These are phyloP conservation scores for Azorinus chamasolen DNA, from an alignment of 2,888 invertebrate species.

Conservation along the genomic window DNA sequence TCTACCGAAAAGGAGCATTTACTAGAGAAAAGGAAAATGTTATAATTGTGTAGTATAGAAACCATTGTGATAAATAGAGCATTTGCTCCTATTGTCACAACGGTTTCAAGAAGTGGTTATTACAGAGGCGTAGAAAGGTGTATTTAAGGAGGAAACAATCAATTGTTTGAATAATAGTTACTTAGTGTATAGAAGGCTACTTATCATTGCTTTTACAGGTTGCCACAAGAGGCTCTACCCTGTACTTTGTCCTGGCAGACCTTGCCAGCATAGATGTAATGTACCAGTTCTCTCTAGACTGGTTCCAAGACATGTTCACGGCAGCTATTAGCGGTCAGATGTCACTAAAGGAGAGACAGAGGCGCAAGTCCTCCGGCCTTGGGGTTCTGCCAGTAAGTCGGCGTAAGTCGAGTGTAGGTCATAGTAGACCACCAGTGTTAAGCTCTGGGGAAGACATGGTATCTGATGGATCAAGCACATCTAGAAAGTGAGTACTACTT, in stretches of 20 bases:
- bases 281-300: constrained; percentile 86
- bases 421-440: constrained; percentile 24
- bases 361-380: constrained; percentile 29
- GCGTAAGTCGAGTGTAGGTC: constrained; percentile 57
- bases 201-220: constrained; percentile 73
- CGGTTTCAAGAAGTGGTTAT: no score
- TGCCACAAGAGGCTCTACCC: constrained; percentile 85
- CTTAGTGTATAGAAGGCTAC: no score
- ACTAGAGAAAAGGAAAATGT: no score
- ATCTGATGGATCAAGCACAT: no score
- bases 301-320: constrained; percentile 85
- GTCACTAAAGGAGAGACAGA: constrained; percentile 46
- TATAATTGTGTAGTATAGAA: no score
- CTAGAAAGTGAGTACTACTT: no score
- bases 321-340: constrained; percentile 78
- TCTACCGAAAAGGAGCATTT: no score
- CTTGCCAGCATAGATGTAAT: constrained; percentile 85
- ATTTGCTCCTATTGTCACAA: no score
- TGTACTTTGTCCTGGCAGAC: constrained; percentile 86
- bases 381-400: constrained; percentile 54
- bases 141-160: no score
- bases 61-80: no score
- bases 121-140: no score
- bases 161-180: no score
- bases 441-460: constrained; percentile 14